These are phyloP conservation scores for Ptilonorhynchus violaceus DNA, from an alignment of 2,113 vertebrate species.

Conservation along the genomic window DNA sequence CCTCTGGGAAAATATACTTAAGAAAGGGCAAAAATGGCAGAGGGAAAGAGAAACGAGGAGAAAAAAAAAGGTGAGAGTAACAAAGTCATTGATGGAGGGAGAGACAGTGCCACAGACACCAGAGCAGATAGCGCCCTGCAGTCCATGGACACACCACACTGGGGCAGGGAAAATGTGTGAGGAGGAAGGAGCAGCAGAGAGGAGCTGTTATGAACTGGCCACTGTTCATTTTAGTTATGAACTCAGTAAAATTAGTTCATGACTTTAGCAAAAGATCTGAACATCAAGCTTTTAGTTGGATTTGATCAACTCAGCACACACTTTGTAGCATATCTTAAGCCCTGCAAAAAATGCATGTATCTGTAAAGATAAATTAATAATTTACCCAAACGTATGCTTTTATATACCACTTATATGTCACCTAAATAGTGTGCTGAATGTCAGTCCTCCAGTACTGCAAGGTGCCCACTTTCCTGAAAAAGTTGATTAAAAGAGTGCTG, in stretches of 20 bases:
- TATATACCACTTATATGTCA: neutral
- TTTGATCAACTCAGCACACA: neutral
- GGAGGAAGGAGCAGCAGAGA: neutral
- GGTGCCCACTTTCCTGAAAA: neutral
- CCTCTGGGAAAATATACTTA: neutral
- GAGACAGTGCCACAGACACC: neutral
- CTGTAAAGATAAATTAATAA: neutral
- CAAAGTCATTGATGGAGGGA: neutral
- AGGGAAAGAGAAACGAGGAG: neutral
- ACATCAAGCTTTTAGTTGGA: neutral
- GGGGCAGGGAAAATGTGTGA: neutral
- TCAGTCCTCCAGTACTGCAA: neutral
- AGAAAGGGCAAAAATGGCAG: neutral
- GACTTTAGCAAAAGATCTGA: neutral
- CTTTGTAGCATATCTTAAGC: neutral
- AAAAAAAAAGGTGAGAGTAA: neutral
- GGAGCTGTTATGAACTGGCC: neutral
- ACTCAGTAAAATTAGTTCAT: neutral
- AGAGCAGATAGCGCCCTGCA: neutral
- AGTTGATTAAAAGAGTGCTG: neutral
- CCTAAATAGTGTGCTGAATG: neutral
- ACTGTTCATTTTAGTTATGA: no score
- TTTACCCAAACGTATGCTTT: neutral
- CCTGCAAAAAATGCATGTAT: neutral
- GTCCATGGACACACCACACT: accelerated